Evolutionary conservation across 1,140 invertebrate species (phyloP), one percentile per base, ranked within the genome.

Genomic region (Meloidogyne chitwoodi): DNA sequence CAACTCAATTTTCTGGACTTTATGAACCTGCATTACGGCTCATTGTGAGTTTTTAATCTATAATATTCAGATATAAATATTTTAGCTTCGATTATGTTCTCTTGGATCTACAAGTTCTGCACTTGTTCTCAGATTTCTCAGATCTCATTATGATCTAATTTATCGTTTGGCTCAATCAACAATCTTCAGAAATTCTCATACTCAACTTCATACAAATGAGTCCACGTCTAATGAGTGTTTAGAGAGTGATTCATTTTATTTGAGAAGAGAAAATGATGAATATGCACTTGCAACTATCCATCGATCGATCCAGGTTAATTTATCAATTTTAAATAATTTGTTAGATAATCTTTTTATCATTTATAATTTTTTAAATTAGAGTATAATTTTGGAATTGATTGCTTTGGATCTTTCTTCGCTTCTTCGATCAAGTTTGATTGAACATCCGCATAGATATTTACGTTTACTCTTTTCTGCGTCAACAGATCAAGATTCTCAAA

Each of bases 341-440:
- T n/a, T n/a, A n/a, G n/a, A n/a, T n/a, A n/a, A n/a, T n/a, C 6
- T 31, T 31, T 31, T 6, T 31, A 31, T 31, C 29, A 6, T 31
- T 31, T 2, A 31, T 31, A 31, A 3, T 31, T 31, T 3, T 31
- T 31, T 31, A 31, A 31, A 14, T 22, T 68, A 80, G 48, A 71
- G 79, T 27, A 74, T 80, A n/a, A 81, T 80, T 31, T 70, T 80
- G n/a, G 73, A 80, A 64, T 48, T 80, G 11, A 66, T 71, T 56
- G 79, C 79, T 8, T 41, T 80, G 16, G 79, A 80, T 70, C 41
- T 80, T 29, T 81, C 77, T 11, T 24, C 79, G 1, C 71, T 80
- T 5, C 29, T 80, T 10, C 66, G 70, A 26, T 62, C 61, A 22
- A 72, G 79, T 10, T 56, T 77, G 19, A 81, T 80, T 19, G 74